Conservation (phyloP, 2,888 invertebrate species). For the Ochlodes sylvanus region DNA sequence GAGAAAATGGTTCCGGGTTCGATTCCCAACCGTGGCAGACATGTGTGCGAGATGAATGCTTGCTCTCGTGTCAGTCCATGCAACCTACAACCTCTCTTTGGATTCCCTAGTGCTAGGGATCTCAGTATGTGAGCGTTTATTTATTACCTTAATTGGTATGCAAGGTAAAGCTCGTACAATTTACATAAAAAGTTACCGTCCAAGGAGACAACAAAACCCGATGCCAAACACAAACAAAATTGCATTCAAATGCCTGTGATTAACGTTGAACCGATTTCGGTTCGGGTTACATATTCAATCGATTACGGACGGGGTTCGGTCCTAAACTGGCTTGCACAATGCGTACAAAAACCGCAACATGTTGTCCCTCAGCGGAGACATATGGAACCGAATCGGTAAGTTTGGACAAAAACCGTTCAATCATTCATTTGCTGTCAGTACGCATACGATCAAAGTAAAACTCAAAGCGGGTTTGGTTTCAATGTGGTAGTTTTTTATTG, state of each 20-base stretch:
- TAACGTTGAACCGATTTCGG: constrained; percentile 19
- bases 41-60: too few species aligned
- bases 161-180: too few species aligned
- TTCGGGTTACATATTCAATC: constrained; percentile 3
- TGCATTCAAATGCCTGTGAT: constrained; percentile 8
- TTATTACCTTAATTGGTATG: too few species aligned
- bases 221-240: constrained; percentile 2
- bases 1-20: too few species aligned
- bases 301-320: neutral
- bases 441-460: neutral
- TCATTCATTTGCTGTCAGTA: constrained; percentile 1
- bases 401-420: neutral
- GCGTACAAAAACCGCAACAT: constrained; percentile 19
- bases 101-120: too few species aligned
- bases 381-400: constrained; percentile 1
- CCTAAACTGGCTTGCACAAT: constrained; percentile 16
- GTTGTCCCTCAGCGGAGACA: neutral
- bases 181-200: too few species aligned
- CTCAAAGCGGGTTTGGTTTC: neutral
- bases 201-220: neutral
- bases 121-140: too few species aligned
- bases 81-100: too few species aligned
- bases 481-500: neutral
- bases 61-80: too few species aligned
- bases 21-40: too few species aligned